A percentile compares a stretch with the other conserved stretches of the same genome.
Conservation (phyloP, 2,888 invertebrate genomes). For the Torymus tubicola region DNA sequence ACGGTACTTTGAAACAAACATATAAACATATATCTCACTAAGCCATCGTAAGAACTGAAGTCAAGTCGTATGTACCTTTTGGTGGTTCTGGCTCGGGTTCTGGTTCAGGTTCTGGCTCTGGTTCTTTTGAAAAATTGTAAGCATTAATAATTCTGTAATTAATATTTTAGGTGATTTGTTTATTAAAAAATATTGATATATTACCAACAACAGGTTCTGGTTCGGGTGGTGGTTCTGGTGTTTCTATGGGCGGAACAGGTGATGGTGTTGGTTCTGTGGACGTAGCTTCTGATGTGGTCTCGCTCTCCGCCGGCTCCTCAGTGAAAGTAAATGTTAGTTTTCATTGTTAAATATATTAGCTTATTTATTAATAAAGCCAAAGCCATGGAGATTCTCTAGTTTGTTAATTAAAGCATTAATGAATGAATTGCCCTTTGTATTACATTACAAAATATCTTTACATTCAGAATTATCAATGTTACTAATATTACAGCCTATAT, state of each 20-base stretch:
- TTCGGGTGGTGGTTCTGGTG: conserved; percentile 65
- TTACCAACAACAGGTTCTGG: conserved; percentile 60
- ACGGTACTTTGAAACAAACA: background rate
- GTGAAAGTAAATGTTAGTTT: background rate
- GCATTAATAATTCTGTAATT: conserved; percentile 1
- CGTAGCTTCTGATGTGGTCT: conserved; percentile 56
- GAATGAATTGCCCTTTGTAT: too few species aligned
- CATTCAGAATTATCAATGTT: too few species aligned
- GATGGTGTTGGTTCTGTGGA: conserved; percentile 60
- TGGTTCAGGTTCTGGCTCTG: conserved; percentile 59
- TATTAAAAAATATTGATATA: background rate
- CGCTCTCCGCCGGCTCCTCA: conserved; percentile 50
- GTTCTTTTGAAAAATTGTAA: conserved; percentile 44
- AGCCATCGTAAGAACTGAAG: conserved; percentile 48
- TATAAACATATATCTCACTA: conserved; percentile 19
- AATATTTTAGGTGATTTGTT: background rate
- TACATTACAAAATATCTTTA: too few species aligned
- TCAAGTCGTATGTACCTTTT: conserved; percentile 58
- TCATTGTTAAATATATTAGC: background rate
- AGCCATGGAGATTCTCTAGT: too few species aligned
- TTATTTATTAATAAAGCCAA: background rate
- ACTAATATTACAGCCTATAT: too few species aligned
- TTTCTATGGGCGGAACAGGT: conserved; percentile 60
- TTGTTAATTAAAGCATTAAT: too few species aligned
- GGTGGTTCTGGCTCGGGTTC: conserved; percentile 64